A percentile compares a stretch with the other conserved stretches of the same genome.
Evolutionary conservation across 2,797 vertebrate genomes (phyloP).

Genomic region (Oreochromis mossambicus): DNA sequence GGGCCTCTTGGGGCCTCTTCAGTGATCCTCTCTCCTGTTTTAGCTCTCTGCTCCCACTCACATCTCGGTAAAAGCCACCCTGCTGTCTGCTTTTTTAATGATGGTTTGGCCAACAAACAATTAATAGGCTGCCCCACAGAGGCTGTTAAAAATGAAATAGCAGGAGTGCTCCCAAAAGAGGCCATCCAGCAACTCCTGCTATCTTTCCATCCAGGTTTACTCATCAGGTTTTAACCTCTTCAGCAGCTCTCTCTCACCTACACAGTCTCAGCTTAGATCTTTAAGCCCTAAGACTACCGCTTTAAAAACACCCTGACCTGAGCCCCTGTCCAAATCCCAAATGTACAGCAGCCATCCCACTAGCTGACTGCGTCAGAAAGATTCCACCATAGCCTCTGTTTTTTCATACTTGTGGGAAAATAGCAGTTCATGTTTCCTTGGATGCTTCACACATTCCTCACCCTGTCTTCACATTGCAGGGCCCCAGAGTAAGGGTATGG

Average conservation of each 20-base stretch:
- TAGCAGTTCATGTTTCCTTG: slow-evolving; percentile 86
- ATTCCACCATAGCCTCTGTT: slow-evolving; percentile 78
- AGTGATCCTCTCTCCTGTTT: slow-evolving; percentile 59
- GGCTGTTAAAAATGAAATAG: slow-evolving; percentile 64
- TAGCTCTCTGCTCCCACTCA: slow-evolving; percentile 51
- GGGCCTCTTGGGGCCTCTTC: slow-evolving; percentile 65
- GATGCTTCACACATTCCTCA: slow-evolving; percentile 86
- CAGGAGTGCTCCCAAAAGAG: slow-evolving; percentile 39
- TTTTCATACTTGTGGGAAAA: slow-evolving; percentile 93
- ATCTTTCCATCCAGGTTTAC: slow-evolving; percentile 44
- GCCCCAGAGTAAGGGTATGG: slow-evolving; percentile 67
- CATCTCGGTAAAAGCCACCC: slow-evolving; percentile 67
- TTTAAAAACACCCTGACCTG: slow-evolving; percentile 62
- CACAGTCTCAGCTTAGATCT: slow-evolving; percentile 45
- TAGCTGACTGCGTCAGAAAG: slow-evolving; percentile 74
- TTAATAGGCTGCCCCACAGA: slow-evolving; percentile 69
- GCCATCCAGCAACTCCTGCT: slow-evolving; percentile 36
- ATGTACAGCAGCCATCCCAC: slow-evolving; percentile 59
- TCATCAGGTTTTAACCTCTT: slow-evolving; percentile 39
- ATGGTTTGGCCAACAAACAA: slow-evolving; percentile 75
- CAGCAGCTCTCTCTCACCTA: slow-evolving; percentile 39
- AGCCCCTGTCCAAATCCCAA: slow-evolving; percentile 59
- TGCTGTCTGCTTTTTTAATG: slow-evolving; percentile 70
- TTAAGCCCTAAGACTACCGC: slow-evolving; percentile 54
- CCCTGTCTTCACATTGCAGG: slow-evolving; percentile 80